Percentiles rank a stretch among this genome's conserved stretches.
phyloP scores from a whole-genome alignment of 2,797 vertebrate species.

The Coregonus sp. region DNA sequence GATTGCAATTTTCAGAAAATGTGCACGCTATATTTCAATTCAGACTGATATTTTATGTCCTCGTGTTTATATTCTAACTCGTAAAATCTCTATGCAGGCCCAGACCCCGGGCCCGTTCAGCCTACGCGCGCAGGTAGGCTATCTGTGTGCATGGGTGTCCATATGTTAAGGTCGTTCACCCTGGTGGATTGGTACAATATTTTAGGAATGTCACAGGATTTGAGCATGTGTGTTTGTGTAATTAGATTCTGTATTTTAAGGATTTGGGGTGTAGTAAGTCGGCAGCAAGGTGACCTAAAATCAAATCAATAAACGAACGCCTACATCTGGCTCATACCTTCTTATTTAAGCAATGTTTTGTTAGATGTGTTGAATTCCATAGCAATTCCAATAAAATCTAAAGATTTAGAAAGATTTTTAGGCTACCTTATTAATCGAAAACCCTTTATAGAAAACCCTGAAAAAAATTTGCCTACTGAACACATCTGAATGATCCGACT shows the following conservation, averaged over 20 bases:
- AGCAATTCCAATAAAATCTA: too few relatives aligned
- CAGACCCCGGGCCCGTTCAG: too few relatives aligned
- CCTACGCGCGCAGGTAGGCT: too few relatives aligned
- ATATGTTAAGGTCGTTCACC: not conserved
- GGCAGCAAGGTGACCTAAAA: not conserved
- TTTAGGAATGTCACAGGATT: not conserved
- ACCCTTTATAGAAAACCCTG: not conserved
- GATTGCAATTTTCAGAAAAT: too few relatives aligned
- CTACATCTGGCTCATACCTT: not conserved
- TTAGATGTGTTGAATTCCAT: too few relatives aligned
- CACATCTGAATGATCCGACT: too few relatives aligned
- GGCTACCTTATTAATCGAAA: too few relatives aligned
- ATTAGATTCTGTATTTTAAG: not conserved
- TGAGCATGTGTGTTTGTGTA: not conserved
- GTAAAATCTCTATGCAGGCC: too few relatives aligned
- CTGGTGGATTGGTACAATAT: not conserved
- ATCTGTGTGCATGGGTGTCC: not conserved
- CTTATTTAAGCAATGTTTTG: not conserved
- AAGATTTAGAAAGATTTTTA: too few relatives aligned
- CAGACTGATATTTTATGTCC: too few relatives aligned
- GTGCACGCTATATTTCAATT: not conserved
- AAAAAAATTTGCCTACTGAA: not conserved
- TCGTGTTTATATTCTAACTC: too few relatives aligned
- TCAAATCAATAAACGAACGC: not conserved
- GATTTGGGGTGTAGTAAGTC: not conserved